Evolutionary conservation across 2,113 vertebrate species (phyloP).

Genomic region (Rhabdornis inornatus): DNA sequence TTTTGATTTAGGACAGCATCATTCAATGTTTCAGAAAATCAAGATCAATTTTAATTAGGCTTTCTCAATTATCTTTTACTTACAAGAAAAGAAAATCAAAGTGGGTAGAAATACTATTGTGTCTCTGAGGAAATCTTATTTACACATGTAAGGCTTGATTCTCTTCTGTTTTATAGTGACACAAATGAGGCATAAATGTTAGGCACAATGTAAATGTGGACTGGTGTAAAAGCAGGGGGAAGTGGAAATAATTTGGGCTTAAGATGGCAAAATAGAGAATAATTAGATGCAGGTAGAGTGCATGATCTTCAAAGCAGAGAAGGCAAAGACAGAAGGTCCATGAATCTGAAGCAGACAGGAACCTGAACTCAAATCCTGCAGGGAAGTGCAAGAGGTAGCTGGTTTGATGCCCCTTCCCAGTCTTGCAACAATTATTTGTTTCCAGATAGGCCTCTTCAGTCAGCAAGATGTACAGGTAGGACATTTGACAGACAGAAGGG

Average conservation of each 20-base stretch:
- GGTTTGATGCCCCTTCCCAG: neutral
- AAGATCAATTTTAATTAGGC: conserved; percentile 2
- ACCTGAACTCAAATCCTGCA: neutral
- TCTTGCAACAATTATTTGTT: neutral
- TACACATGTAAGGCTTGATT: neutral
- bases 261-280: neutral
- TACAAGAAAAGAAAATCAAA: neutral
- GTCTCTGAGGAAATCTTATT: neutral
- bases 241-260: neutral
- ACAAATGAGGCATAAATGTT: neutral
- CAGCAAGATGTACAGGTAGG: neutral
- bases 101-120: neutral
- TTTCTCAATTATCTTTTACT: neutral
- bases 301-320: neutral
- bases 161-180: neutral
- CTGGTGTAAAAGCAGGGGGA: neutral
- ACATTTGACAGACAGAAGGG: neutral
- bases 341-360: neutral
- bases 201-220: neutral
- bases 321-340: neutral
- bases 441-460: neutral
- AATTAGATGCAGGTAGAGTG: neutral
- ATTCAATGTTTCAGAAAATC: conserved; percentile 10
- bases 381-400: neutral
- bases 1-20: neutral